phyloP scores from a whole-genome alignment of 2,797 vertebrate species.

The Pitangus sulphuratus region DNA sequence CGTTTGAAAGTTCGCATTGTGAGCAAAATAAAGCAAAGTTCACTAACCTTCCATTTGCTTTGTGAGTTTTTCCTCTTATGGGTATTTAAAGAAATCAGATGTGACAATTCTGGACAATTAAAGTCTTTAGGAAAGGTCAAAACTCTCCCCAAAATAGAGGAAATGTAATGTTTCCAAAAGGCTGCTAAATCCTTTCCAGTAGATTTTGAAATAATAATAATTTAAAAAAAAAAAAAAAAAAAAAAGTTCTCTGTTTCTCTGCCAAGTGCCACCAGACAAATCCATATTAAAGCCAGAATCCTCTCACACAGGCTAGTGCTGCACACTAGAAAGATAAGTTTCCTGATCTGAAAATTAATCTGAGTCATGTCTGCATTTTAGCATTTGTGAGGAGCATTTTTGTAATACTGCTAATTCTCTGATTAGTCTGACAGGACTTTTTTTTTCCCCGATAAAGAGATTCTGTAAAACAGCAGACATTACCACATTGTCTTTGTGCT shows the following conservation, averaged over 20 bases:
- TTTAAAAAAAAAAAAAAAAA: background rate
- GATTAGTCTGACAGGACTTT: slow-evolving; percentile 57
- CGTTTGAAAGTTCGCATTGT: slow-evolving; percentile 44
- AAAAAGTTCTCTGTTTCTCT: background rate
- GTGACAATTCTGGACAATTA: slow-evolving; percentile 43
- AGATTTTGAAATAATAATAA: slow-evolving; percentile 56
- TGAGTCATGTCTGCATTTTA: slow-evolving; percentile 70
- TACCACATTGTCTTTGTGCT: slow-evolving; percentile 67
- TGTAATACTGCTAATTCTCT: slow-evolving; percentile 61
- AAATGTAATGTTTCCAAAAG: slow-evolving; percentile 9
- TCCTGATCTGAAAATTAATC: slow-evolving; percentile 66
- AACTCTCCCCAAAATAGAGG: slow-evolving; percentile 40
- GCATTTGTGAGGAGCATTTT: slow-evolving; percentile 61
- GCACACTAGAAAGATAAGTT: slow-evolving; percentile 53
- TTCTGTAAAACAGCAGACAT: slow-evolving; percentile 64
- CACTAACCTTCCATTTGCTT: slow-evolving; percentile 22
- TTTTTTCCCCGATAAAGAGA: slow-evolving; percentile 36
- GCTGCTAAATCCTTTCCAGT: slow-evolving; percentile 28
- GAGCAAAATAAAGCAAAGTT: slow-evolving; percentile 58
- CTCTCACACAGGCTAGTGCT: background rate
- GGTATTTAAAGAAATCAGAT: slow-evolving; percentile 55
- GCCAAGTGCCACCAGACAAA: slow-evolving; percentile 47
- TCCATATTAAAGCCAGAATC: background rate
- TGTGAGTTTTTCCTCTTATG: slow-evolving; percentile 24
- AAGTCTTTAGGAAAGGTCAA: slow-evolving; percentile 45